phyloP scores from a whole-genome alignment of 2,797 vertebrate genomes.

The Eulemur albifrons region DNA sequence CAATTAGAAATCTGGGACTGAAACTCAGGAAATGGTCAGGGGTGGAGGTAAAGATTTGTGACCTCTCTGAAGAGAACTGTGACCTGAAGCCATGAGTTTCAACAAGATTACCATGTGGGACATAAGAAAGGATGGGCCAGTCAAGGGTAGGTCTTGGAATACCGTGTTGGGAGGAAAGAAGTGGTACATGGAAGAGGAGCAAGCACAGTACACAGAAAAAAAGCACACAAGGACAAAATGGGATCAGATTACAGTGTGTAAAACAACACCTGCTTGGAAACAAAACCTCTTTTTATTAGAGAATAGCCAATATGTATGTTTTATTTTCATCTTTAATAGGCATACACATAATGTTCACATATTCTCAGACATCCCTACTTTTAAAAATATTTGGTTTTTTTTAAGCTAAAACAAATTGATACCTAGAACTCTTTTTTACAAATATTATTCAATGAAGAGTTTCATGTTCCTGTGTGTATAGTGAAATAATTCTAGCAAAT shows the following conservation, averaged over 20 bases:
- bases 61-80: background rate
- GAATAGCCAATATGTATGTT: background rate
- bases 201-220: background rate
- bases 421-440: background rate
- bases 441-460: background rate
- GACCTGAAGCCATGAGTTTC: background rate
- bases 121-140: background rate
- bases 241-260: too few species aligned
- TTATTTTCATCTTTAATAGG: background rate
- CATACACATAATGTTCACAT: rapidly evolving
- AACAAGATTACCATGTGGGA: background rate
- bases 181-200: background rate
- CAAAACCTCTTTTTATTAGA: background rate
- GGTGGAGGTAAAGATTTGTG: background rate
- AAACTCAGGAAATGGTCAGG: background rate
- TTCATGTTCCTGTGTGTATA: background rate
- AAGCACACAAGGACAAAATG: background rate
- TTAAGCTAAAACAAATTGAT: background rate
- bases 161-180: background rate
- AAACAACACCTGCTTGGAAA: background rate
- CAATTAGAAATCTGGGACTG: background rate
- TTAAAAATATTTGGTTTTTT: background rate
- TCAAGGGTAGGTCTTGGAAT: background rate
- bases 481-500: background rate
- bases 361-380: background rate